These are phyloP conservation scores for Mactra quadrangularis DNA, from an alignment of 1,140 invertebrate genomes.

Conservation along the genomic window DNA sequence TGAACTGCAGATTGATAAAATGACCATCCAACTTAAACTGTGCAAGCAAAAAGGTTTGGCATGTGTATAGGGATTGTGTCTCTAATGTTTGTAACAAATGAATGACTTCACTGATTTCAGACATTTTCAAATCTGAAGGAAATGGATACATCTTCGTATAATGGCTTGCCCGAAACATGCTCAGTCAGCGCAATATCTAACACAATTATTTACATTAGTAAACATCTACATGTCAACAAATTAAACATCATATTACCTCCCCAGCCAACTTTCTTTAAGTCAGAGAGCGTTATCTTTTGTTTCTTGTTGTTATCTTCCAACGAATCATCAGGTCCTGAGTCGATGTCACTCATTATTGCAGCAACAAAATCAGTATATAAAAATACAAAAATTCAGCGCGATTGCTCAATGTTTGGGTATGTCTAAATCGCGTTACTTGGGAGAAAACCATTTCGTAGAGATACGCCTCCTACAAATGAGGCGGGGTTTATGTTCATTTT, in stretches of 20 bases:
- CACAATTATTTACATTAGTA: background rate
- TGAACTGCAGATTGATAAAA: no score
- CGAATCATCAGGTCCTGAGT: conserved; percentile 2
- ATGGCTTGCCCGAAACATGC: background rate
- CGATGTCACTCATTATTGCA: conserved; percentile 31
- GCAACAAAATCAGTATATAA: background rate
- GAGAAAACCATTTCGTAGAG: no score
- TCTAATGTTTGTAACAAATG: no score
- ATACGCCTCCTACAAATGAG: no score
- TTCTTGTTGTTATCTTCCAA: background rate
- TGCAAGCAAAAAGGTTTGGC: no score
- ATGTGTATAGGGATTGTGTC: no score
- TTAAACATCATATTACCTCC: conserved; percentile 46
- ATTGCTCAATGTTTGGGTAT: no score
- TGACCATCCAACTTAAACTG: no score
- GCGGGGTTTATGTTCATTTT: no score
- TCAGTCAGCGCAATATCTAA: background rate
- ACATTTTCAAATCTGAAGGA: background rate
- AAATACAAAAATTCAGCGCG: no score
- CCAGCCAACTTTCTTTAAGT: conserved; percentile 67
- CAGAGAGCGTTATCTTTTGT: conserved; percentile 59
- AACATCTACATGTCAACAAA: background rate
- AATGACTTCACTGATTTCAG: background rate
- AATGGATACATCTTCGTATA: background rate
- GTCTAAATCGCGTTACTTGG: no score